These are phyloP conservation scores for Xestia sexstrigata DNA, from an alignment of 2,888 invertebrate genomes.

Conservation along the genomic window DNA sequence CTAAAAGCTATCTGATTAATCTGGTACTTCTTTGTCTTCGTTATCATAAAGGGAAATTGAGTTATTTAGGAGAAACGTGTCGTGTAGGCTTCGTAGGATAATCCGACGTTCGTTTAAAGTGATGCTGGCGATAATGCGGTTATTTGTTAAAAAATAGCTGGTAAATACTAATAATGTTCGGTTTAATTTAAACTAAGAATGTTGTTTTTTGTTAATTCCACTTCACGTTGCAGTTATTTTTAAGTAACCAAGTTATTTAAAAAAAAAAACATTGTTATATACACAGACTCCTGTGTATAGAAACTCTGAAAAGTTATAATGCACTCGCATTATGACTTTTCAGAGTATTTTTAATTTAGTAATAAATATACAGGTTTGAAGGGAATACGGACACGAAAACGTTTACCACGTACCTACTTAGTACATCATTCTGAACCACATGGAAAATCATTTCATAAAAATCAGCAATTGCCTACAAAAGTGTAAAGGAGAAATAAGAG, in stretches of 20 bases:
- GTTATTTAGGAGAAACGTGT: conserved; percentile 14
- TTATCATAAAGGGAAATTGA: conserved; percentile 24
- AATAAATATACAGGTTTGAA: no score
- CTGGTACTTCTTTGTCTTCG: conserved; percentile 20
- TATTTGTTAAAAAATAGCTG: neutral
- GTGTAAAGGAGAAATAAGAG: no score
- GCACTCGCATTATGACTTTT: no score
- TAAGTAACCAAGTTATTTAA: neutral
- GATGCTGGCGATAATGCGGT: neutral
- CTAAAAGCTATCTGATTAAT: conserved; percentile 28
- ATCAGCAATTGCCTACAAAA: no score
- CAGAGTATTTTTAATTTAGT: no score
- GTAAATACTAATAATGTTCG: neutral
- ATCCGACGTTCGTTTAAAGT: conserved; percentile 1
- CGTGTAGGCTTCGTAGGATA: neutral
- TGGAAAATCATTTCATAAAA: no score
- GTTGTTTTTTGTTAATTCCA: neutral
- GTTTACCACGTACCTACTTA: no score
- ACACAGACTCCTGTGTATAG: no score
- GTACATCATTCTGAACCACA: no score
- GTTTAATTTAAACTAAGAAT: neutral
- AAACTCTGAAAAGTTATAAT: no score
- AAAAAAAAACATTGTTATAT: no score
- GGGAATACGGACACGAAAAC: no score
- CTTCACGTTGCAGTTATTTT: neutral